Percentiles rank a stretch among this genome's conserved stretches.
phyloP scores from a whole-genome alignment of 2,888 invertebrate genomes.

The Trissonchulus latispiculum region DNA sequence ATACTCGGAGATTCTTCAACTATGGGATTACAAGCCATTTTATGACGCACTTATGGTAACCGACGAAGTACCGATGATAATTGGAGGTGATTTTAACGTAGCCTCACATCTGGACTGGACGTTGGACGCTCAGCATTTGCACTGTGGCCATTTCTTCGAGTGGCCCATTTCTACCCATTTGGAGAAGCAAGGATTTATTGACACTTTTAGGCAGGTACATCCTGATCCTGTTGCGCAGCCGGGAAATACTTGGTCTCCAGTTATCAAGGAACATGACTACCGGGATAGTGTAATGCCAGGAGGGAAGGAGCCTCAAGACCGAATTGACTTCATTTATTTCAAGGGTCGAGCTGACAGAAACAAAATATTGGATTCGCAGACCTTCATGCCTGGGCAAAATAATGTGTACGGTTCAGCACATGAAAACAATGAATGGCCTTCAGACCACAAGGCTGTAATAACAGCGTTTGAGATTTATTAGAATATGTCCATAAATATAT shows the following conservation, averaged over 20 bases:
- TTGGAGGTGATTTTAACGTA: conserved; percentile 34
- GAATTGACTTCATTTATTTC: not conserved
- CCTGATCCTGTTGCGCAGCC: too few relatives aligned
- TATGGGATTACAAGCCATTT: too few relatives aligned
- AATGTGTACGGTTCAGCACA: conserved; percentile 28
- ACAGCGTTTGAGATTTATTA: too few relatives aligned
- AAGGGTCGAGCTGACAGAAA: not conserved
- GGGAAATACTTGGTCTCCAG: too few relatives aligned
- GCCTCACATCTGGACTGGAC: conserved; percentile 20
- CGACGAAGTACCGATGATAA: conserved; percentile 25
- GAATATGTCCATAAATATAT: too few relatives aligned
- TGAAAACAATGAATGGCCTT: conserved; percentile 37
- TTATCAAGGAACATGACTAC: too few relatives aligned
- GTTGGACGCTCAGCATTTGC: not conserved
- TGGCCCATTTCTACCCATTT: too few relatives aligned
- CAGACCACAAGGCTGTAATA: conserved; percentile 31
- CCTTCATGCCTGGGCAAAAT: too few relatives aligned
- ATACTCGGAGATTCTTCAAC: too few relatives aligned
- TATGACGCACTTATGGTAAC: too few relatives aligned
- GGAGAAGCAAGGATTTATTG: not conserved
- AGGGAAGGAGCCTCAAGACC: not conserved
- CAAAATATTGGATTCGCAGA: too few relatives aligned
- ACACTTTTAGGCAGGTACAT: not conserved
- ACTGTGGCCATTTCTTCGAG: not conserved
- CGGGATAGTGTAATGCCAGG: too few relatives aligned